Evolutionary conservation across 2,797 vertebrate genomes (phyloP), one percentile per base, ranked within the genome.

Genomic region (Sebastes kiyomatsui): DNA sequence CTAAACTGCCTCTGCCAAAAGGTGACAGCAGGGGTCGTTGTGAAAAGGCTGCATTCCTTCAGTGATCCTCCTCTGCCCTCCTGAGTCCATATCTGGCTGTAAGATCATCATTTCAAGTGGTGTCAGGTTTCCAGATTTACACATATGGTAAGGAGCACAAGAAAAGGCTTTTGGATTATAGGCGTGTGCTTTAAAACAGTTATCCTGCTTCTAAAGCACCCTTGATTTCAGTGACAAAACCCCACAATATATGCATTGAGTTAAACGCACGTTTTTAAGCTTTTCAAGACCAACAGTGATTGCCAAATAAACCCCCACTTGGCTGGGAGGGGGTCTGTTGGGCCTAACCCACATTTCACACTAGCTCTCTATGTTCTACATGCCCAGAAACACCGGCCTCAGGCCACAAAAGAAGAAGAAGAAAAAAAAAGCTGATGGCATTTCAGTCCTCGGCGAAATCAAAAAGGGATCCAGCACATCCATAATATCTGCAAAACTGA

Each of bases 401-500:
- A 69, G 88, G 87, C 66, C 62, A 79, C 64, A 68, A 30, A 67
- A 22, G 2, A 71, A 28, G 4, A 13, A 60, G 23, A 14, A 33
- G n/a, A 22, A n/a, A 38, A 9, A 20, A 16, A 42, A 54, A 70
- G 60, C 82, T 79, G 85, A 84, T 86, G 86, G 86, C 85, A 68
- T 84, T 81, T 89, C 66, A 77, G 72, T 77, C 68, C 62, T 84
- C 33, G 3, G 56, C 69, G 46, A 85, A 83, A 90, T 86, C 60
- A 88, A 89, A 61, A 88, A 81, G 58, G 71, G 73, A 90, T 90
- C 87, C 87, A 90, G 78, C 76, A 88, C 85, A 88, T 92, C 86
- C 80, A 89, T 80, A 84, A 90, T 90, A 88, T 87, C 85, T 86
- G 89, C 72, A 82, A 83, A 91, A 90, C 86, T 83, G 89, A 92